A percentile compares a stretch with the other conserved stretches of the same genome.
These are phyloP conservation scores for Latrodectus hesperus DNA, from an alignment of 2,888 invertebrate species.

Conservation along the genomic window DNA sequence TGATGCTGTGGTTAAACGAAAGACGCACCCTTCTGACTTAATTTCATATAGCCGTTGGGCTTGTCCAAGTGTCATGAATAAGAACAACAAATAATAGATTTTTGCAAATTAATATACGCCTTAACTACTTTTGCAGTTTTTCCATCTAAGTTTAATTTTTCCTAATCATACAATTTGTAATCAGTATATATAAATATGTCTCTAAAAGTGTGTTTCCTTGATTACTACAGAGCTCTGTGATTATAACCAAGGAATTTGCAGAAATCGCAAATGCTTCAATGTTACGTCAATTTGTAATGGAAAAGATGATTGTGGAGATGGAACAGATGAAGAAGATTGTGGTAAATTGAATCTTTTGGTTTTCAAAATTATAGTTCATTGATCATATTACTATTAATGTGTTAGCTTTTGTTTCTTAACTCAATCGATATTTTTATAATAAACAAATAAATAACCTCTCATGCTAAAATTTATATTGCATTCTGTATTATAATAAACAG, in stretches of 20 bases:
- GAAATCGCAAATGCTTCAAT: conserved; percentile 44
- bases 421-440: too few relatives aligned
- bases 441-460: too few relatives aligned
- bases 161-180: background rate
- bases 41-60: too few relatives aligned
- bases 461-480: too few relatives aligned
- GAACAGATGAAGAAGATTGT: conserved; percentile 59
- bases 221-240: conserved; percentile 21
- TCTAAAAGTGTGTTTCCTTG: background rate
- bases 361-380: too few relatives aligned
- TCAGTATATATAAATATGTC: background rate
- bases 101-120: background rate
- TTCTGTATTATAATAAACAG: too few relatives aligned
- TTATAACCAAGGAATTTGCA: conserved; percentile 12
- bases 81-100: background rate
- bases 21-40: too few relatives aligned
- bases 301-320: conserved; percentile 58
- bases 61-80: background rate
- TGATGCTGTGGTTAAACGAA: too few relatives aligned
- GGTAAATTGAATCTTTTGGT: conserved; percentile 14
- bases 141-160: background rate
- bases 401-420: too few relatives aligned
- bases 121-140: background rate
- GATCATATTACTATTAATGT: too few relatives aligned
- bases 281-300: conserved; percentile 21